Percentiles rank a stretch among this genome's conserved stretches.
These are phyloP conservation scores for Lomographa bimaculata DNA, from an alignment of 2,888 invertebrate species.

Conservation along the genomic window DNA sequence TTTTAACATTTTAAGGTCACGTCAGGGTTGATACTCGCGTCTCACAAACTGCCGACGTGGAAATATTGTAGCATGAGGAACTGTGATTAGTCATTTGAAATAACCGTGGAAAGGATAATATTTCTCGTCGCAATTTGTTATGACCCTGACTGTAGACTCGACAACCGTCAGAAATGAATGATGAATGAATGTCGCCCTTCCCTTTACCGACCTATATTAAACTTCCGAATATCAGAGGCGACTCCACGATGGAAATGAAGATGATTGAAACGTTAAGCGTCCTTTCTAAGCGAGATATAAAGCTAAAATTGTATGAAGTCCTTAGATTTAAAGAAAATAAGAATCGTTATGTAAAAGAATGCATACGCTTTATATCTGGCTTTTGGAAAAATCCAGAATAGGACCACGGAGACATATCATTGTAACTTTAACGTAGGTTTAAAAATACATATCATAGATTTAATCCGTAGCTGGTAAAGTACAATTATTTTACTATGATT, in stretches of 20 bases:
- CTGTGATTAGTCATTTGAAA: constrained; percentile 38
- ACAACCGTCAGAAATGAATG: constrained; percentile 47
- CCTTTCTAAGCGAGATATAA: constrained; percentile 80
- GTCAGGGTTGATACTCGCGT: constrained; percentile 68
- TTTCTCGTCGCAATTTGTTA: constrained; percentile 43
- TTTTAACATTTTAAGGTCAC: constrained; percentile 37
- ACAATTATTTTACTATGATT: constrained; percentile 80
- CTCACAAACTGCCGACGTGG: constrained; percentile 45
- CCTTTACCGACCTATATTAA: constrained; percentile 32
- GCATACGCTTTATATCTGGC: constrained; percentile 82
- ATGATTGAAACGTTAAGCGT: constrained; percentile 53
- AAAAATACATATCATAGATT: constrained; percentile 70
- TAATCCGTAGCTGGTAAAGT: constrained; percentile 69
- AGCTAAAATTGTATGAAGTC: constrained; percentile 62
- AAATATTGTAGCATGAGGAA: constrained; percentile 37
- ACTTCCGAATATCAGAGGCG: constrained; percentile 69
- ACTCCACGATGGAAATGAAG: constrained; percentile 53
- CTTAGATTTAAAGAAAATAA: constrained; percentile 60
- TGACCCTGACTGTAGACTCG: constrained; percentile 44
- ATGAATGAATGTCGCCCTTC: constrained; percentile 64
- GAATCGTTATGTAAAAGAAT: constrained; percentile 71
- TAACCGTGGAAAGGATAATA: constrained; percentile 34
- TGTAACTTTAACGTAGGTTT: constrained; percentile 60
- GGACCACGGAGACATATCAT: constrained; percentile 79
- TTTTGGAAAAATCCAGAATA: constrained; percentile 78